Evolutionary conservation across 1,140 invertebrate genomes (phyloP), one percentile per base, ranked within the genome.

Genomic region (Drosophila murphyi): DNA sequence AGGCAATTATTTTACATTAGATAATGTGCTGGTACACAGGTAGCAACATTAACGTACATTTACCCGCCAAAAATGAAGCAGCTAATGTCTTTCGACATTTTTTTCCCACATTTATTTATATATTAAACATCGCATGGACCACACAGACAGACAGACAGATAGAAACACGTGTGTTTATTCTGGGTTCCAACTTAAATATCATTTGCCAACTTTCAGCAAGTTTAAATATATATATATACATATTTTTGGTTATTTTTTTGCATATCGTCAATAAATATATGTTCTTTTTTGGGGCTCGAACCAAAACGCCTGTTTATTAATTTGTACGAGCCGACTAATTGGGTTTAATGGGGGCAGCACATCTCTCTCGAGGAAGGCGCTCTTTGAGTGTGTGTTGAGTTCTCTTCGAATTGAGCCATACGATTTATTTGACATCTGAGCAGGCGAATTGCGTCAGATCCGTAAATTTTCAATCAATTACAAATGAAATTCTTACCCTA

Each of bases 1-100:
- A 75, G 74, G 78, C 68, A 74, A 78, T 69, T 60, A 80, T 62
- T 80, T 69, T 63, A 78, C 78, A 75, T 81, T 75, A 75, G 56
- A 61, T 76, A 76, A 71, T 71, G 73, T 71, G 59, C 34, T 12
- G 29, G 35, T 32, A 63, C 56, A 68, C 56, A 68, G 39, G 51
- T 64, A 32, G 32, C 37, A 75, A 31, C 52, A 45, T 37, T 70
- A 62, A 20, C 20, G 20, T 20, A 20, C 20, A 20, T 20, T 1
- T 20, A 20, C 20, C 20, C 20, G 20, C 20, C 20, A 20, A 20
- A 20, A 77, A 77, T 70, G 80, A 72, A 73, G 69, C 72, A 70
- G 69, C 68, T 70, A 68, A 54, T 83, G 68, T 76, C 63, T 72
- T 77, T 47, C 69, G 5, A 48, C 32, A 41, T 48, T 32, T 10